Evolutionary conservation across 2,888 invertebrate genomes (phyloP).

Genomic region (Papilio elwesi): DNA sequence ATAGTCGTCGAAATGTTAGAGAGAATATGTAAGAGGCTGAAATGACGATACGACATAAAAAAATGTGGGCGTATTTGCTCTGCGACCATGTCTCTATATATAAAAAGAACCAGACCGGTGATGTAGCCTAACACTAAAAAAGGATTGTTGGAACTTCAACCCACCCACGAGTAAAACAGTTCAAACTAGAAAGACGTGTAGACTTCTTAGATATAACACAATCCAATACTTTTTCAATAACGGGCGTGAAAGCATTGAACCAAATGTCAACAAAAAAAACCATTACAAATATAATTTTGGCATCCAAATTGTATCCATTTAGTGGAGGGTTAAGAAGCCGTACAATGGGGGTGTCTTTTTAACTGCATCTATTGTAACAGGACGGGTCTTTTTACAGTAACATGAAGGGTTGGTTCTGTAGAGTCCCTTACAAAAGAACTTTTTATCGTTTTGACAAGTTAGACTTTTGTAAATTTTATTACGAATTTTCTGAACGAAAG

Average conservation of each 20-base stretch:
- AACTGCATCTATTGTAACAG: conserved; percentile 75
- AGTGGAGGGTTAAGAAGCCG: conserved; percentile 80
- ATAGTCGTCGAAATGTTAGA: background rate
- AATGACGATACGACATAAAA: too few species aligned
- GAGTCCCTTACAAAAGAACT: conserved; percentile 43
- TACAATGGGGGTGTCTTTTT: conserved; percentile 79
- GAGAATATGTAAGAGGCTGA: too few species aligned
- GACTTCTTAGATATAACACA: conserved; percentile 39
- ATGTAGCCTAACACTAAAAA: too few species aligned
- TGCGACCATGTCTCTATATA: too few species aligned
- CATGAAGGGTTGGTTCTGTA: conserved; percentile 69
- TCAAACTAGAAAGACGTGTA: background rate
- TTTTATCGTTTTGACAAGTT: conserved; percentile 42
- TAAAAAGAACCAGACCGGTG: too few species aligned
- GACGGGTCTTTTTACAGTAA: conserved; percentile 62
- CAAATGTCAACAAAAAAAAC: conserved; percentile 54
- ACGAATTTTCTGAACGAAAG: conserved; percentile 14
- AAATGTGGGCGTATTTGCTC: too few species aligned
- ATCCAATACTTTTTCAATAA: conserved; percentile 13
- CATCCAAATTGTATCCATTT: conserved; percentile 74
- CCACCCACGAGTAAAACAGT: too few species aligned
- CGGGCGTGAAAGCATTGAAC: conserved; percentile 23
- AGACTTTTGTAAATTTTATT: conserved; percentile 35
- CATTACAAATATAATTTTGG: conserved; percentile 75
- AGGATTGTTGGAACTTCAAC: too few species aligned